These are phyloP conservation scores for Tetrapedia diversipes DNA, from an alignment of 2,888 invertebrate genomes.

Conservation along the genomic window DNA sequence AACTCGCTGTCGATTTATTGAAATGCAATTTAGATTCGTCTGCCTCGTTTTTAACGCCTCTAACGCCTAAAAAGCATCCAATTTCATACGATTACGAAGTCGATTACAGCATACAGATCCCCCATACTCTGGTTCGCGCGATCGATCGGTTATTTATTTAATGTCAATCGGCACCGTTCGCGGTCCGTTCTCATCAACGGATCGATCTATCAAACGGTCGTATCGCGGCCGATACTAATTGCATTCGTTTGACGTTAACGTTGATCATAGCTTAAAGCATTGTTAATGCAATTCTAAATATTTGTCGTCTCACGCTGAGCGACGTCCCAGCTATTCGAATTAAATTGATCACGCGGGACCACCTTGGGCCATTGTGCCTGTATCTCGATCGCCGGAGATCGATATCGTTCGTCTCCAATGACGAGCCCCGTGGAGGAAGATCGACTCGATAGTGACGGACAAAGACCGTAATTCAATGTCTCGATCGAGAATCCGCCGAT, in stretches of 20 bases:
- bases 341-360: slow-evolving; percentile 61
- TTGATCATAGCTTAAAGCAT: slow-evolving; percentile 40
- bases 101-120: too few species aligned
- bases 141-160: slow-evolving; percentile 34
- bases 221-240: slow-evolving; percentile 48
- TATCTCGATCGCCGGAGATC: slow-evolving; percentile 59
- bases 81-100: too few species aligned
- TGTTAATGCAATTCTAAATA: slow-evolving; percentile 63
- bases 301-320: slow-evolving; percentile 63
- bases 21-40: too few species aligned
- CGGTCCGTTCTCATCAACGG: slow-evolving; percentile 12
- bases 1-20: too few species aligned
- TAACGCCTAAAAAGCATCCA: too few species aligned
- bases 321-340: slow-evolving; percentile 53
- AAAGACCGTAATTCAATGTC: slow-evolving; percentile 53
- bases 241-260: slow-evolving; percentile 49
- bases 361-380: slow-evolving; percentile 53
- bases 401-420: slow-evolving; percentile 52
- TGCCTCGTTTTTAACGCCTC: too few species aligned
- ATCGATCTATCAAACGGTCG: slow-evolving; percentile 36
- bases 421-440: slow-evolving; percentile 40
- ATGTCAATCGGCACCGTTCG: slow-evolving; percentile 10
- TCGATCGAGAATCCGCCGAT: slow-evolving; percentile 17
- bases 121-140: neutral
- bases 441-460: slow-evolving; percentile 44